Base-by-base conservation (phyloP, 2,797 vertebrate genomes). In the Rhodeus uyekii region DNA sequence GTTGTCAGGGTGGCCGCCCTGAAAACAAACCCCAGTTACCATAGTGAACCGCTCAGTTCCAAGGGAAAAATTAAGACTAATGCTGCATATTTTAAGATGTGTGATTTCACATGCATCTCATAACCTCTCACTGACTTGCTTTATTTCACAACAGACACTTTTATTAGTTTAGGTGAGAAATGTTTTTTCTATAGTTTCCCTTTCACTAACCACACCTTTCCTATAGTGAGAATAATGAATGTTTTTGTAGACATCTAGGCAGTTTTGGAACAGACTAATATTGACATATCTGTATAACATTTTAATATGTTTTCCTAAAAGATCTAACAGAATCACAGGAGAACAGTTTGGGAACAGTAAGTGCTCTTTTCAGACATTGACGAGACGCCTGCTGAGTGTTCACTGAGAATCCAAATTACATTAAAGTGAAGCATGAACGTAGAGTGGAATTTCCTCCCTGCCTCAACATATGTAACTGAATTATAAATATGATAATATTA, bases 311-410 rank as follows among this genome's bases (percentile, higher is more conserved):
- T 75, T 50, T 39, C 29, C n/a, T 50, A 64, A 19, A 36, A 72
- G 4, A 29, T 50, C 9, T 10, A 67, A 48, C 78, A 64, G 27
- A 75, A 75, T 75, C 44, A 34, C 18, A 75, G 71, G 58, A n/a
- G 61, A 76, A 67, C n/a, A 75, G n/a, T 53, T 75, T 75, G 61
- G 13, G 5, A 42, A 65, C 50, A 53, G 44, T 48, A 67, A 71
- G 48, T n/a, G 63, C 22, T 53, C 69, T 53, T 74, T 32, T 48
- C 53, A 81, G 36, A 58, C 53, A 18, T 13, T 58, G 72, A 80
- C 46, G 58, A 79, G 50, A 44, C 12, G 6, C 63, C 46, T 27
- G 61, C 68, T 78, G 44, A 50, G 80, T 64, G 71, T 68, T 60
- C 76, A 42, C 42, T 44, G 38, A 50, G 10, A 39, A 78, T 29